These are phyloP conservation scores for Odontomachus brunneus DNA, from an alignment of 1,140 invertebrate genomes.

Conservation along the genomic window DNA sequence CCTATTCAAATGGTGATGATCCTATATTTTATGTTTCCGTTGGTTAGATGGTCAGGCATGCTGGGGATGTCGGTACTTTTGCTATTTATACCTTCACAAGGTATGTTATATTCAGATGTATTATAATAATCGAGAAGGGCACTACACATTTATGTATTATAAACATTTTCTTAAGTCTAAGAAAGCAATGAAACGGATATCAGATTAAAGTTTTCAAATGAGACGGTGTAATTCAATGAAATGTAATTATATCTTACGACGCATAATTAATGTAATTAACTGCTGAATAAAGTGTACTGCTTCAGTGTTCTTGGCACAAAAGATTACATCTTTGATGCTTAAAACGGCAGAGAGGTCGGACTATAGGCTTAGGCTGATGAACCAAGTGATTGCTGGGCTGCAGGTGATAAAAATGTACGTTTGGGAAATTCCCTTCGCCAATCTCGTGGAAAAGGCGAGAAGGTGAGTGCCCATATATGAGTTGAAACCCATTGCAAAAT, in stretches of 20 bases:
- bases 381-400: constrained; percentile 95
- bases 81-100: constrained; percentile 93
- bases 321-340: constrained; percentile 88
- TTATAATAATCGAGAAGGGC: too few species aligned
- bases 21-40: constrained; percentile 91
- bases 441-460: constrained; percentile 87
- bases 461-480: constrained; percentile 83
- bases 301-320: constrained; percentile 90
- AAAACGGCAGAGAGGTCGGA: constrained; percentile 92
- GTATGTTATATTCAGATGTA: constrained; percentile 81
- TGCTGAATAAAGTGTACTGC: neutral
- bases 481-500: neutral
- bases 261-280: neutral
- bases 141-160: too few species aligned
- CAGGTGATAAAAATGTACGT: constrained; percentile 97
- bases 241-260: neutral
- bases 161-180: too few species aligned
- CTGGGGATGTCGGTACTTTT: constrained; percentile 92
- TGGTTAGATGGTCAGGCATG: constrained; percentile 91
- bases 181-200: too few species aligned
- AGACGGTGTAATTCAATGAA: too few species aligned
- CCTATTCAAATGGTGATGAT: constrained; percentile 92
- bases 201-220: too few species aligned
- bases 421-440: constrained; percentile 93
- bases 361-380: constrained; percentile 94